Percentiles rank a stretch among this genome's conserved stretches.
These are phyloP conservation scores for Campaea margaritaria DNA, from an alignment of 2,888 invertebrate genomes.

Conservation along the genomic window DNA sequence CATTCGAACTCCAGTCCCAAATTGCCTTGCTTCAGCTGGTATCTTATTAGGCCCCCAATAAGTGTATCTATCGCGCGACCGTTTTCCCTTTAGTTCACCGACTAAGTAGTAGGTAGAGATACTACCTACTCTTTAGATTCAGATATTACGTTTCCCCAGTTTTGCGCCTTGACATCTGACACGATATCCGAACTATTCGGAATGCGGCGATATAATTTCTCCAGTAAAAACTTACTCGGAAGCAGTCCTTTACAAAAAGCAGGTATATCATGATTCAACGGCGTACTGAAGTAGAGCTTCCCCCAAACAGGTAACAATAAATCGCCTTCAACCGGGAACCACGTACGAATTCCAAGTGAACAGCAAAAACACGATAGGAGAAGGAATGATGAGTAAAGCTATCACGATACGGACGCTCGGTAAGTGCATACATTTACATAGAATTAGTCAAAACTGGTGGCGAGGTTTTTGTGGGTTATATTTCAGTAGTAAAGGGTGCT, in stretches of 20 bases:
- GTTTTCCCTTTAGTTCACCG: no score
- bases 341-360: conserved; percentile 98
- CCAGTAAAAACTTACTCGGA: no score
- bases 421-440: conserved; percentile 73
- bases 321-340: conserved; percentile 94
- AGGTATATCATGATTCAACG: background rate
- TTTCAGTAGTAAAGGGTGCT: conserved; percentile 15
- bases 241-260: background rate
- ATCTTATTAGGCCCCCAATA: no score
- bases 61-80: no score
- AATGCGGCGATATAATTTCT: no score
- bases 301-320: conserved; percentile 90
- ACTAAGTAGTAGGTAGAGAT: no score
- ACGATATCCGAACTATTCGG: no score
- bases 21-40: no score
- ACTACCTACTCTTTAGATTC: no score
- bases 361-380: conserved; percentile 96
- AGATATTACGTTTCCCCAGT: no score
- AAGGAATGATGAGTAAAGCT: conserved; percentile 97
- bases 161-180: no score
- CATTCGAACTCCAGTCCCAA: no score
- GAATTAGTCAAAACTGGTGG: conserved; percentile 33
- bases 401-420: conserved; percentile 95
- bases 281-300: conserved; percentile 14
- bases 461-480: conserved; percentile 21